Evolutionary conservation across 2,797 vertebrate species (phyloP).

Genomic region (Nyctibius grandis): DNA sequence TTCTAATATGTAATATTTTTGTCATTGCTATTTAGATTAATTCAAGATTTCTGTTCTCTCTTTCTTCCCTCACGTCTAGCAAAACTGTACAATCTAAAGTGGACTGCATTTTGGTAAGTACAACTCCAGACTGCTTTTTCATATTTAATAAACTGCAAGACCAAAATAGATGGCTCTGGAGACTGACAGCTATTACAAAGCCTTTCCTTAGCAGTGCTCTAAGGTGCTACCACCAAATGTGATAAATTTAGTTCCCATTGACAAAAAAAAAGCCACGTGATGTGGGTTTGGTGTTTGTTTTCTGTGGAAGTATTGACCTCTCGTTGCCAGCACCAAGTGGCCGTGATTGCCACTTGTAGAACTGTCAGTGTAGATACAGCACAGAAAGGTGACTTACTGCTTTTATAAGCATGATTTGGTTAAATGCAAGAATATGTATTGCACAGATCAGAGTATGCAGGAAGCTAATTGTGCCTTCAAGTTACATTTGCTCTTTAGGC

Average conservation of each 20-base stretch:
- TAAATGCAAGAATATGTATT: not conserved
- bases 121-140: slow-evolving; percentile 31
- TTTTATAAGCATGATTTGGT: not conserved
- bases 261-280: not conserved
- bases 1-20: not conserved
- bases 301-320: not conserved
- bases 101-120: slow-evolving; percentile 99
- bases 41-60: slow-evolving; percentile 70
- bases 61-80: slow-evolving; percentile 76
- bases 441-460: not conserved
- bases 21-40: slow-evolving; percentile 54
- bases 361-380: not conserved
- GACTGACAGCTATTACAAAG: not conserved
- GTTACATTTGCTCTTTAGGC: not conserved
- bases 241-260: not conserved
- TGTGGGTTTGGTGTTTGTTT: not conserved
- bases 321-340: not conserved
- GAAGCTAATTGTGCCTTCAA: not conserved
- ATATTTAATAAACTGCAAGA: slow-evolving; percentile 28
- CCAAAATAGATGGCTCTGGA: not conserved
- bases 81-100: slow-evolving; percentile 99
- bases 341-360: not conserved
- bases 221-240: not conserved
- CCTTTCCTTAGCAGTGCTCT: not conserved
- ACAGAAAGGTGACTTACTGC: not conserved